A percentile compares a stretch with the other conserved stretches of the same genome.
These are phyloP conservation scores for Thymelicus sylvestris DNA, from an alignment of 2,888 invertebrate species.

Conservation along the genomic window DNA sequence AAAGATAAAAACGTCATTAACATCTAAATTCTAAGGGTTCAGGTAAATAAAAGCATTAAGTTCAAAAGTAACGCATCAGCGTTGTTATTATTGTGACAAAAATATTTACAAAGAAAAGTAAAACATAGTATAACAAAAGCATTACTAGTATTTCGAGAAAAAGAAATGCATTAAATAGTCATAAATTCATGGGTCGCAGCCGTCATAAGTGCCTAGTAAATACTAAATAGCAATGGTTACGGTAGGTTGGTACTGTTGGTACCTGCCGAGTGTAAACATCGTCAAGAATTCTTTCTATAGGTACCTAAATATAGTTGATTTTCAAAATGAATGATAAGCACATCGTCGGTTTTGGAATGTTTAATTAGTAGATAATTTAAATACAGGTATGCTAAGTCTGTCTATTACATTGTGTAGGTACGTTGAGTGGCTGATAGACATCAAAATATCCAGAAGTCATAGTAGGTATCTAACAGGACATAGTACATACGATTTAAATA, in stretches of 20 bases:
- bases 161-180: constrained; percentile 69
- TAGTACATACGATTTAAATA: constrained; percentile 4
- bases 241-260: not conserved
- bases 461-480: constrained; percentile 1
- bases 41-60: constrained; percentile 40
- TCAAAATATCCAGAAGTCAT: not conserved
- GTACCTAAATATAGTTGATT: not conserved
- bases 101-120: constrained; percentile 81
- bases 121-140: constrained; percentile 76
- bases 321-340: constrained; percentile 22
- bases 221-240: not conserved
- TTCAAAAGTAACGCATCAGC: constrained; percentile 66
- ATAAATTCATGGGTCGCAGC: constrained; percentile 39
- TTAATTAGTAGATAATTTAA: constrained; percentile 20
- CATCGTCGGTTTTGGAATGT: constrained; percentile 26
- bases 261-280: not conserved
- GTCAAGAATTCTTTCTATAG: not conserved
- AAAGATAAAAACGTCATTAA: no score
- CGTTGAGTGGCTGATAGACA: not conserved
- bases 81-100: constrained; percentile 71
- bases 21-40: not conserved
- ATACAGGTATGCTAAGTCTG: constrained; percentile 9
- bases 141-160: constrained; percentile 61
- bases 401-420: not conserved
- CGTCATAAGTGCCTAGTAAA: constrained; percentile 10